Evolutionary conservation across 1,140 invertebrate species (phyloP).

Genomic region (Venturia canescens): DNA sequence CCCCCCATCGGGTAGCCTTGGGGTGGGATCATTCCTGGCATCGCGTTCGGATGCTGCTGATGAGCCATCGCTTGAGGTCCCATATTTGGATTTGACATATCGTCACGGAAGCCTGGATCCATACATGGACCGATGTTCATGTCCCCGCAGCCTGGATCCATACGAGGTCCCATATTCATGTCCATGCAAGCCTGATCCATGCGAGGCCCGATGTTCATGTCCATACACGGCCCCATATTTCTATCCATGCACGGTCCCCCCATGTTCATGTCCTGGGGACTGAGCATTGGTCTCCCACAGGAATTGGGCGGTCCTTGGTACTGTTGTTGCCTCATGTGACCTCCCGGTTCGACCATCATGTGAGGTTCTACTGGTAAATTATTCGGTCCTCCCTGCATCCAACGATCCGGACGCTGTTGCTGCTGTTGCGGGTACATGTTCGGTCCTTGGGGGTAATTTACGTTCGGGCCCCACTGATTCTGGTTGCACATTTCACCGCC

Average conservation of each 20-base stretch:
- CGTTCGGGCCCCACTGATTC: conserved; percentile 41
- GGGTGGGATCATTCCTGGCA: conserved; percentile 46
- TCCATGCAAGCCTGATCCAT: conserved; percentile 29
- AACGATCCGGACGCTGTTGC: conserved; percentile 50
- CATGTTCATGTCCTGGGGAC: conserved; percentile 54
- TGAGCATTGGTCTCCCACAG: conserved; percentile 52
- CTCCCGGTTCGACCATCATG: conserved; percentile 39
- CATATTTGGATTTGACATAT: conserved; percentile 19
- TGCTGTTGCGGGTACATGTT: conserved; percentile 39
- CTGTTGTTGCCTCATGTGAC: conserved; percentile 41
- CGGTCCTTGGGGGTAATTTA: conserved; percentile 33
- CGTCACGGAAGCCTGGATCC: conserved; percentile 36
- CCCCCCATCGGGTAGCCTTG: conserved; percentile 51
- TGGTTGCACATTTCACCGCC: conserved; percentile 44
- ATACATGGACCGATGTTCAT: conserved; percentile 43
- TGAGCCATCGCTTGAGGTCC: not conserved
- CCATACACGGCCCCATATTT: conserved; percentile 45
- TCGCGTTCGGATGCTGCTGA: not conserved
- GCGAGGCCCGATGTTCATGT: conserved; percentile 42
- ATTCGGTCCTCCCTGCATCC: conserved; percentile 50
- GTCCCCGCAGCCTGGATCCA: conserved; percentile 23
- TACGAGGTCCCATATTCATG: conserved; percentile 20
- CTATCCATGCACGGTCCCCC: conserved; percentile 28
- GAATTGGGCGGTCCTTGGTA: conserved; percentile 48
- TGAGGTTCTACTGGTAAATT: conserved; percentile 31